Conservation (phyloP, 2,797 vertebrate species). For the Sebastes steindachneri region DNA sequence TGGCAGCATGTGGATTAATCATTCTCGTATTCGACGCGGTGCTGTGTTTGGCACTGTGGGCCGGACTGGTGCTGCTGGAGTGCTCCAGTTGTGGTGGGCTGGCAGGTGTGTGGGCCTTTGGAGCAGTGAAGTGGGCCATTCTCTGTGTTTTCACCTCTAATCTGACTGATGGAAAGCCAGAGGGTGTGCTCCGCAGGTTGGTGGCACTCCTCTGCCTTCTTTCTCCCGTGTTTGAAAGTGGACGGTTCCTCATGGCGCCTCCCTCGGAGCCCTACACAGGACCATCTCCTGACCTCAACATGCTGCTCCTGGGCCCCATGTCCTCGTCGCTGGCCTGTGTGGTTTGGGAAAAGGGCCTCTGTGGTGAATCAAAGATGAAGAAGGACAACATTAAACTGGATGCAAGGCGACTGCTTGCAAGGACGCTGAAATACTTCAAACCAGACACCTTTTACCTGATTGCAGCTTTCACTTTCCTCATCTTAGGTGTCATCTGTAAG, state of each 20-base stretch:
- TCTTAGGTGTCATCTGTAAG: conserved; percentile 85
- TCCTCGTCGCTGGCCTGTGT: conserved; percentile 64
- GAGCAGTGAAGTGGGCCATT: conserved; percentile 52
- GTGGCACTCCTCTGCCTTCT: conserved; percentile 72
- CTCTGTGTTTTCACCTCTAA: conserved; percentile 38
- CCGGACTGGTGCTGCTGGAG: conserved; percentile 9
- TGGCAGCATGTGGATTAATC: background rate
- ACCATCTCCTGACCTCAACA: conserved; percentile 44
- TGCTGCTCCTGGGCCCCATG: conserved; percentile 50
- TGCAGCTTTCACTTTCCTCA: conserved; percentile 83
- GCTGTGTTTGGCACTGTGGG: conserved; percentile 41
- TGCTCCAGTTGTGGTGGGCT: conserved; percentile 35
- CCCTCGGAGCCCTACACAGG: background rate
- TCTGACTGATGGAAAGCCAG: conserved; percentile 18
- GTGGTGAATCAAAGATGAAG: background rate
- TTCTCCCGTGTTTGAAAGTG: conserved; percentile 68
- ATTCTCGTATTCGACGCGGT: conserved; percentile 53
- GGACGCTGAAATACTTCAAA: conserved; percentile 78
- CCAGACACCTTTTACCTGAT: conserved; percentile 76
- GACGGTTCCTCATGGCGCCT: conserved; percentile 24
- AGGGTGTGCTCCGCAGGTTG: conserved; percentile 34
- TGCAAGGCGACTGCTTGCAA: conserved; percentile 61
- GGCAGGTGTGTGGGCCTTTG: conserved; percentile 69
- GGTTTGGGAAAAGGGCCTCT: conserved; percentile 76
- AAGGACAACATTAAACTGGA: conserved; percentile 35